Evolutionary conservation across 1,140 invertebrate species (phyloP).

Genomic region (Muscidifurax raptorellus): DNA sequence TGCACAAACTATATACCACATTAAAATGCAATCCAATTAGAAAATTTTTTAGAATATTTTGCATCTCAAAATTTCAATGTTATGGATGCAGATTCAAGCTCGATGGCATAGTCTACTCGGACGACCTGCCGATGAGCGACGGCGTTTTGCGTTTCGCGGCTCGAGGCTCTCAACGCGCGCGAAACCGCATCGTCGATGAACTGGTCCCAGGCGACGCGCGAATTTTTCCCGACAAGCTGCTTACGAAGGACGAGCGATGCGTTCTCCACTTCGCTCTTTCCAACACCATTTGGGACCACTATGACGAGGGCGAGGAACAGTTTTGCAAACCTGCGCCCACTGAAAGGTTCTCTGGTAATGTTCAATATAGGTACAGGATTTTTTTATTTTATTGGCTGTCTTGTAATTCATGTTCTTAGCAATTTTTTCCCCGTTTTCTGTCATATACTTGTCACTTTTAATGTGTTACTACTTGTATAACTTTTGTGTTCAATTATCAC

Average conservation of each 20-base stretch:
- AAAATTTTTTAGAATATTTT: too few relatives aligned
- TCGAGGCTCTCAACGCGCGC: slow-evolving; percentile 67
- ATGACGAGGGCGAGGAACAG: slow-evolving; percentile 74
- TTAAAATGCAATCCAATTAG: too few relatives aligned
- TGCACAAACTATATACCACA: too few relatives aligned
- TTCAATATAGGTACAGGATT: slow-evolving; percentile 19
- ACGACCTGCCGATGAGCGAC: slow-evolving; percentile 70
- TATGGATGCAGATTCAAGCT: slow-evolving; percentile 79
- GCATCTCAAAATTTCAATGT: too few relatives aligned
- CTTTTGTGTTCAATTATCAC: too few relatives aligned
- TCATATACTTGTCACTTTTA: too few relatives aligned
- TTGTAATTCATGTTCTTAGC: too few relatives aligned
- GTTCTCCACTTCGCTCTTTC: slow-evolving; percentile 79
- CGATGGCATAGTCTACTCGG: slow-evolving; percentile 78
- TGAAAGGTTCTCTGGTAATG: slow-evolving; percentile 63
- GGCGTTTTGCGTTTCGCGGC: slow-evolving; percentile 60
- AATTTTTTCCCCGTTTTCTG: too few relatives aligned
- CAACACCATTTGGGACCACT: slow-evolving; percentile 76
- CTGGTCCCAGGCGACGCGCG: slow-evolving; percentile 75
- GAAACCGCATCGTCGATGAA: slow-evolving; percentile 78
- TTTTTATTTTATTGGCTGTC: background rate
- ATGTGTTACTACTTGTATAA: too few relatives aligned
- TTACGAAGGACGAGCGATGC: slow-evolving; percentile 76
- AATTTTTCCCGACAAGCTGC: slow-evolving; percentile 68
- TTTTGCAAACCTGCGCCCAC: slow-evolving; percentile 67